phyloP scores from a whole-genome alignment of 2,113 vertebrate genomes.

The Nothocercus julius region DNA sequence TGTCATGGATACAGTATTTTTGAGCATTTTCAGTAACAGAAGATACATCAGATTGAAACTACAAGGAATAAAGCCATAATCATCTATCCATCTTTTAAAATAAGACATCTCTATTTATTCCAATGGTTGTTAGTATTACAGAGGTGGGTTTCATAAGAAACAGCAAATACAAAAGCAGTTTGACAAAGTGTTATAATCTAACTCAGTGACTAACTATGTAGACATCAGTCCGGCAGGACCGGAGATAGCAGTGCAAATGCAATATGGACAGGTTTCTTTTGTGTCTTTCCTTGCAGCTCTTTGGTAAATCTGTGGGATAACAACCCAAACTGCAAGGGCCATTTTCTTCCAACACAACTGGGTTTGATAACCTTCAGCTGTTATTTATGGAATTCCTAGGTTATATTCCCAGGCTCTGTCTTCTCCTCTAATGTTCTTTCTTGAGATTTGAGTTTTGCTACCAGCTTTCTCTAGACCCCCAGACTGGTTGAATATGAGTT shows the following conservation, averaged over 20 bases:
- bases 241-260: background rate
- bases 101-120: background rate
- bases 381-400: background rate
- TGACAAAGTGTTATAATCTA: background rate
- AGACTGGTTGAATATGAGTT: background rate
- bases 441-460: background rate
- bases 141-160: background rate
- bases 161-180: background rate
- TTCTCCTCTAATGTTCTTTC: background rate
- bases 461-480: background rate
- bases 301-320: background rate
- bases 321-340: background rate
- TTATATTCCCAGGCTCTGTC: background rate
- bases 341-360: background rate
- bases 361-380: background rate
- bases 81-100: background rate
- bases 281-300: background rate
- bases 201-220: background rate
- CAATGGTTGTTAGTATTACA: background rate
- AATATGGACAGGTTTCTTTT: fast-evolving
- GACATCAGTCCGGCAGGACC: background rate
- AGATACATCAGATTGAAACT: background rate
- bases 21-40: background rate
- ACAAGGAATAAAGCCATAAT: background rate
- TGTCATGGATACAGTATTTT: background rate